Conservation (phyloP, 2,113 vertebrate genomes). For the Malurus alboscapulatus region DNA sequence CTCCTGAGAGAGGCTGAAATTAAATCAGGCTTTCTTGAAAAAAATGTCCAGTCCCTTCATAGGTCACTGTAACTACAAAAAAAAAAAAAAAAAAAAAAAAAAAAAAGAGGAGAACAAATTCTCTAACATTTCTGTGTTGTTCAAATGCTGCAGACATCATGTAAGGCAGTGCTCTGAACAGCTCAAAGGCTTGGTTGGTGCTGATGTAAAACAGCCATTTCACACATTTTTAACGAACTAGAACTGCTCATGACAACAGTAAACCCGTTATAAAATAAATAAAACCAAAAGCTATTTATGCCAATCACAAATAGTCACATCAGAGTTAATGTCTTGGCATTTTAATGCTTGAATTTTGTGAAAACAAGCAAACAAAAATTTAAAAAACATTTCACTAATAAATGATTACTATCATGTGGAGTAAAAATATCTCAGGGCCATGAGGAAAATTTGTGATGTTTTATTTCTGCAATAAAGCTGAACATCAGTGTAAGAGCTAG, state of each 20-base stretch:
- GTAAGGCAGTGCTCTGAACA: neutral
- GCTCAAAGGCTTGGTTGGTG: neutral
- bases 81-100: neutral
- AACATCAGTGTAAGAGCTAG: neutral
- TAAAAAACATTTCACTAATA: neutral
- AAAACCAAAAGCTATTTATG: fast-evolving
- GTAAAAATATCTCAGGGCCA: neutral
- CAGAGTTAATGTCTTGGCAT: fast-evolving
- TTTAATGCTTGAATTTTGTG: neutral
- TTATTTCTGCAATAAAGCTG: neutral
- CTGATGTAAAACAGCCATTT: neutral
- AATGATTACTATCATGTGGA: neutral
- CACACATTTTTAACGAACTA: neutral
- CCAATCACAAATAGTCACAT: neutral
- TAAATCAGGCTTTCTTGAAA: neutral
- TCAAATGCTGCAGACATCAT: fast-evolving
- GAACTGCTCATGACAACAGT: neutral
- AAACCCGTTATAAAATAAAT: neutral
- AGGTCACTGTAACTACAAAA: neutral
- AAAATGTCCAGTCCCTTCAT: neutral
- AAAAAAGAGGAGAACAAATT: neutral
- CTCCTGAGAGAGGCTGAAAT: neutral
- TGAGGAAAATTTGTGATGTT: neutral
- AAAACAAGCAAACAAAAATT: neutral
- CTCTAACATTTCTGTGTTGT: neutral